Conservation (phyloP, 2,113 vertebrate species). For the Anolis carolinensis region DNA sequence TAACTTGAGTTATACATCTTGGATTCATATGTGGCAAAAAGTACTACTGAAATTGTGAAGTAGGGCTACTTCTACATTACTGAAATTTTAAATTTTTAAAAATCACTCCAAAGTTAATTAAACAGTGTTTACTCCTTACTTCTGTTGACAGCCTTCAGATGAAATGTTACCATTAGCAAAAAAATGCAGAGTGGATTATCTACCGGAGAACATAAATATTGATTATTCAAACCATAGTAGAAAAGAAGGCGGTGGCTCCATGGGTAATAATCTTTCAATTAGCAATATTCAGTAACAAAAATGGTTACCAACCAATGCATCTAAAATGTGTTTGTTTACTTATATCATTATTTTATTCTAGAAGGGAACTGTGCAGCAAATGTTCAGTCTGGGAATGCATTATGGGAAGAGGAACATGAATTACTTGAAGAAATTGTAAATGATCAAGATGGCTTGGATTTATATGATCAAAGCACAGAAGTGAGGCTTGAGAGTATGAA, state of each 20-base stretch:
- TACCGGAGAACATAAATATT: constrained; percentile 49
- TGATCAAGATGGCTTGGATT: background rate
- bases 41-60: background rate
- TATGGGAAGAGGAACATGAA: background rate
- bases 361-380: background rate
- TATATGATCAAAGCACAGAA: constrained; percentile 7
- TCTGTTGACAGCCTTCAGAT: constrained; percentile 63
- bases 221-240: constrained; percentile 69
- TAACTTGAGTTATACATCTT: background rate
- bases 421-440: constrained; percentile 20
- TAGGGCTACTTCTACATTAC: background rate
- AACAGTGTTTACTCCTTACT: background rate
- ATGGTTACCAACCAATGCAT: background rate
- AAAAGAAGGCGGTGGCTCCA: constrained; percentile 53
- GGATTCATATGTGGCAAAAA: background rate
- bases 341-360: constrained; percentile 24
- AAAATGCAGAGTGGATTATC: constrained; percentile 81
- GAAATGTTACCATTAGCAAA: constrained; percentile 76
- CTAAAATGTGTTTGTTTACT: background rate
- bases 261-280: constrained; percentile 12
- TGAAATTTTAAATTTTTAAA: background rate
- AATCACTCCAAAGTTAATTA: background rate
- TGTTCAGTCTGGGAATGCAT: background rate
- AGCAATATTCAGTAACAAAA: background rate
- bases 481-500: constrained; percentile 38